Evolutionary conservation across 2,797 vertebrate species (phyloP).

Genomic region (Schizothorax lantsangensis): DNA sequence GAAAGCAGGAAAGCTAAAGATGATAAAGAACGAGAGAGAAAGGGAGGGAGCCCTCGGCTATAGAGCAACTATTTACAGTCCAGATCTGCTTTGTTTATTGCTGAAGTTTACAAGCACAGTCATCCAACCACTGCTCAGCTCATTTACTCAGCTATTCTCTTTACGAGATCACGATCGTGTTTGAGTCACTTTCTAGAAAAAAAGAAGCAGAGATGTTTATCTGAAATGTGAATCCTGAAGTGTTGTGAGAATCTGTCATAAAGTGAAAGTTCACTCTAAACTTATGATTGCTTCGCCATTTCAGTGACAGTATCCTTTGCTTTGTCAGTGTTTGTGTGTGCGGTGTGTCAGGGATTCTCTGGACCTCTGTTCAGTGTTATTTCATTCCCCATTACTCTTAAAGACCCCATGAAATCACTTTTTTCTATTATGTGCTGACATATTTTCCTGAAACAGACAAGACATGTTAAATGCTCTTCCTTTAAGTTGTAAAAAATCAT

Average conservation of each 20-base stretch:
- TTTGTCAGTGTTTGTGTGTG: conserved; percentile 15
- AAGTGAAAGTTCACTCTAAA: conserved; percentile 32
- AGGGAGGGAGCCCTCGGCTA: conserved; percentile 58
- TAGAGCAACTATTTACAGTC: conserved; percentile 54
- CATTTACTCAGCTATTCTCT: conserved; percentile 25
- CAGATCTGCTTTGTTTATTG: conserved; percentile 51
- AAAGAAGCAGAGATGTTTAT: conserved; percentile 7
- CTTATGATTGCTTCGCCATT: neutral
- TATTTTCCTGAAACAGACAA: neutral
- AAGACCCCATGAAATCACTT: neutral
- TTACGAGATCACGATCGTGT: neutral
- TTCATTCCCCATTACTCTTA: conserved; percentile 1
- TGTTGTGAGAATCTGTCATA: conserved; percentile 23
- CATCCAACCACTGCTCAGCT: conserved; percentile 17
- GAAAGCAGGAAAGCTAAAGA: conserved; percentile 25
- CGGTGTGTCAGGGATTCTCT: conserved; percentile 29
- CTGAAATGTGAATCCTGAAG: conserved; percentile 8
- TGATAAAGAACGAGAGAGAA: neutral
- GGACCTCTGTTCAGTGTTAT: conserved; percentile 39
- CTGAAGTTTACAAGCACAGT: conserved; percentile 42
- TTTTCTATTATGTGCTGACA: neutral
- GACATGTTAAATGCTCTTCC: conserved; percentile 2
- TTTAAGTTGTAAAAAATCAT: conserved; percentile 6
- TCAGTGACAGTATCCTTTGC: conserved; percentile 28
- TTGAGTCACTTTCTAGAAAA: neutral